Conservation (phyloP, 2,888 invertebrate genomes). For the Cerceris rybyensis region DNA sequence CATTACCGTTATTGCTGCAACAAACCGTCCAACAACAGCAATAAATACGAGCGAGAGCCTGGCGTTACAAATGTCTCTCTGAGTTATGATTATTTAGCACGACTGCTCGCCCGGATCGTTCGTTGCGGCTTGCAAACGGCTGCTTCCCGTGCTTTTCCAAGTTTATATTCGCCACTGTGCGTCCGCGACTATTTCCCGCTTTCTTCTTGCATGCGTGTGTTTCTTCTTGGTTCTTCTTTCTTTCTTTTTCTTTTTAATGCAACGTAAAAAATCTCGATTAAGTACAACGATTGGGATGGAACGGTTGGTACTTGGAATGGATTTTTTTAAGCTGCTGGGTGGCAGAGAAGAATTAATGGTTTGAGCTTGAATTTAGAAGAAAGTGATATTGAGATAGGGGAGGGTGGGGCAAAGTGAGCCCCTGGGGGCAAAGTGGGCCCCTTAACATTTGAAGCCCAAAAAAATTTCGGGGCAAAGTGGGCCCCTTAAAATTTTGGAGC, state of each 20-base stretch:
- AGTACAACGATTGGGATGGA: neutral
- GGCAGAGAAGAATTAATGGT: too few relatives aligned
- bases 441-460: too few relatives aligned
- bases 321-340: too few relatives aligned
- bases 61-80: constrained; percentile 76
- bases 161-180: constrained; percentile 29
- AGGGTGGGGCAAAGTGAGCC: too few relatives aligned
- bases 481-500: too few relatives aligned
- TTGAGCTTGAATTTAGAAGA: neutral
- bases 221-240: neutral
- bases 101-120: constrained; percentile 58
- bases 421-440: too few relatives aligned
- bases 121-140: constrained; percentile 57
- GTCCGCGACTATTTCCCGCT: neutral
- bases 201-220: neutral
- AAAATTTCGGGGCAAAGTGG: too few relatives aligned
- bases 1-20: constrained; percentile 82
- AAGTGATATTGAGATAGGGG: neutral
- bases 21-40: constrained; percentile 81
- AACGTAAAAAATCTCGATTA: neutral
- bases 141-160: constrained; percentile 11
- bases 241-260: neutral
- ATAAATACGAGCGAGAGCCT: constrained; percentile 77
- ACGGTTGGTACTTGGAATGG: too few relatives aligned
- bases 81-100: constrained; percentile 78